Evolutionary conservation across 2,113 vertebrate genomes (phyloP), one percentile per base, ranked within the genome.

Genomic region (Chloroceryle aenea): DNA sequence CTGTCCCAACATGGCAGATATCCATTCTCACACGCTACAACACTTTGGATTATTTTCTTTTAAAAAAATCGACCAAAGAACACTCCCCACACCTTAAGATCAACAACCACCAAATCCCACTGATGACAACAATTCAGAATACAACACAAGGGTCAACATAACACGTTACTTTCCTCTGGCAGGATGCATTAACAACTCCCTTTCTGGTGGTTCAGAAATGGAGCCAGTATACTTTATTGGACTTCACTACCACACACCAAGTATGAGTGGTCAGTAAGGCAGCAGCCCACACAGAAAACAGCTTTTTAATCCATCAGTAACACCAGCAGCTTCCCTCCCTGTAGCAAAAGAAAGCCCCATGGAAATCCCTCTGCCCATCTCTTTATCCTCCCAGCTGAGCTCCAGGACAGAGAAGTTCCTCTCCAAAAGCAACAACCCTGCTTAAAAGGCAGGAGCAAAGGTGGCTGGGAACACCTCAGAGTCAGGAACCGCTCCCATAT

Each of bases 11-110:
- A 12, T 30, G 47, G 40, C 55, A 42, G 59, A 62, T 50, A 43
- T 3, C 42, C 38, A 58, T 56, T 97, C 89, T 96, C 84, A 95
- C 85, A 95, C 13, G 5, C 85, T 67, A 67, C 92, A 97, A 97
- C 59, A 32, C 50, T 59, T 48, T 56, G 22, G 36, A 80, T 59
- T 64, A 76, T 59, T 87, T 74, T 15, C 2, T 25, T 38, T 34
- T 3, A 50, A 74, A 36, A 73, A 36, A 73, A 40, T 22, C 3
- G 42, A 81, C 27, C 48, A 66, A 82, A 82, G 22, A 90, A 82
- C 78, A 53, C 7, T 2, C 4, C n/a, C 6, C 53, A 34, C 40
- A 11, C 3, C 43, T 12, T 23, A 7, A 82, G 62, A 6, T 14
- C n/a, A 48, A 69, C 21, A 20, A 34, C 23, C 40, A 63, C 32